Conservation (phyloP, 2,113 vertebrate genomes). For the Capreolus pygargus region DNA sequence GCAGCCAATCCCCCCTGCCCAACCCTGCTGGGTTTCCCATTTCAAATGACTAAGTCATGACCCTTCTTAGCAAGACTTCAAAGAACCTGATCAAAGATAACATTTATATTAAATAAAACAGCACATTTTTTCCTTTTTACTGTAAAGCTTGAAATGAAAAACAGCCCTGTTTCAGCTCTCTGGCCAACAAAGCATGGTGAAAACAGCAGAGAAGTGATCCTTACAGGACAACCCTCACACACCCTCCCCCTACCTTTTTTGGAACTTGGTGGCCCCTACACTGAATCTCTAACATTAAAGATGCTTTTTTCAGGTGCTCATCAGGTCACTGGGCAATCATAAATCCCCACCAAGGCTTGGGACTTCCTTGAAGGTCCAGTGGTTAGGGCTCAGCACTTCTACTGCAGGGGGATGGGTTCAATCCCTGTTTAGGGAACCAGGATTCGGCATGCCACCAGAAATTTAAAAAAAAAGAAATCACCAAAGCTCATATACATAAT, state of each 20-base stretch:
- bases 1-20: neutral
- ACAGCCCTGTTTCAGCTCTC: neutral
- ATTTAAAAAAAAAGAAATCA: neutral
- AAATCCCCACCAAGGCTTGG: neutral
- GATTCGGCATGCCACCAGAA: neutral
- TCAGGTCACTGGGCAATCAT: neutral
- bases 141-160: conserved; percentile 18
- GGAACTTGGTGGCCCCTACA: neutral
- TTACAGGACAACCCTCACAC: neutral
- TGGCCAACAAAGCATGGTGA: neutral
- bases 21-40: neutral
- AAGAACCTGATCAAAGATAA: conserved; percentile 44
- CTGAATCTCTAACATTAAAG: neutral
- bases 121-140: neutral
- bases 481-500: neutral
- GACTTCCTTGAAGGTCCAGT: neutral
- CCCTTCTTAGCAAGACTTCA: conserved; percentile 31
- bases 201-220: neutral
- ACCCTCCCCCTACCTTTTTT: neutral
- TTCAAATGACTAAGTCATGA: conserved; percentile 40
- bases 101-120: conserved; percentile 2
- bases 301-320: neutral
- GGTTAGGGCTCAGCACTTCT: neutral
- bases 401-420: neutral
- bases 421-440: neutral